Evolutionary conservation across 2,888 invertebrate genomes (phyloP), one percentile per base, ranked within the genome.

Genomic region (Pristionchus fissidentatus): DNA sequence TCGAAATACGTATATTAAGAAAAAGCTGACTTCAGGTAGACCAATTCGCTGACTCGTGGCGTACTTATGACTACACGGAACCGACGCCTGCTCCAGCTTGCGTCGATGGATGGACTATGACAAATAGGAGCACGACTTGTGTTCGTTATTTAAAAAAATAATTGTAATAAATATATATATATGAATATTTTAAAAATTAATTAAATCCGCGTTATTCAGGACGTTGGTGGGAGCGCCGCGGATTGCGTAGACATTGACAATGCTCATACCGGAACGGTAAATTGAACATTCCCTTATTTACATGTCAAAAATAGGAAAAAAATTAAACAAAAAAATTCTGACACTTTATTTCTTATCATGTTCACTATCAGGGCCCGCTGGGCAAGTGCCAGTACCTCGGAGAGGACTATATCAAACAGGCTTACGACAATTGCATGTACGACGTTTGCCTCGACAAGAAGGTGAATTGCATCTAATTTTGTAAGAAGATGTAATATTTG

Each of bases 351-450:
- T 13, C 4, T 29, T 29, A n/a, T 29, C n/a, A n/a, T n/a, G 29
- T 29, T 62, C 35, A 13, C 29, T 62, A 29, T 5, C 73, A 73
- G 73, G 90, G 90, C 52, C 85, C 87, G 38, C 91, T 91, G 83
- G 89, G 84, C 29, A 84, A 84, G 13, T 90, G 90, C 81, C 84
- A 87, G 35, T 70, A 62, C 0, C 84, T 83, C 32, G 88, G 88
- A 26, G 85, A 86, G 32, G 87, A 86, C 41, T 87, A 86, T 43
- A 83, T 88, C 29, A 79, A 87, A 41, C 66, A 29, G 29, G 73
- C 66, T 3, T 89, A 87, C 85, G 84, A 88, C 80, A 86, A 89
- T 83, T 90, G 90, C 79, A 84, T 89, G 43, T 90, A 87, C 84
- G 90, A 90, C 79, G 83, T 88, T n/a, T 90, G 90, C 81, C 83